Evolutionary conservation across 1,140 invertebrate species (phyloP), one percentile per base, ranked within the genome.

Genomic region (Sycobia sp.): DNA sequence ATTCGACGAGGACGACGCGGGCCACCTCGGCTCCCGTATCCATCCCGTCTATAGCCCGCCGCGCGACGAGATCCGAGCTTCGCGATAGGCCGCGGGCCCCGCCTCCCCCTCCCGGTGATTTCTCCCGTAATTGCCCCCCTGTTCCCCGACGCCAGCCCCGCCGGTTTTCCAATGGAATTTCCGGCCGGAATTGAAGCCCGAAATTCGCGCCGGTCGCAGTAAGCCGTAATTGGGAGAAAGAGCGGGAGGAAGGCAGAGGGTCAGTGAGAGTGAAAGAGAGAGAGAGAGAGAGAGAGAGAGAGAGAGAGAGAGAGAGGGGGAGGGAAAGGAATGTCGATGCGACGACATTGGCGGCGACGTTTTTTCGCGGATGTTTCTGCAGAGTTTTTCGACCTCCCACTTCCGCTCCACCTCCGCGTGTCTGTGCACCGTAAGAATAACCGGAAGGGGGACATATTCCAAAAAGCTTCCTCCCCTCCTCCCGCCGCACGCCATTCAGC

Each of bases 101-200:
- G 18, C 38, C 8, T 11, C 29, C 4, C 29, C 5, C 29, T n/a
- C n/a, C 7, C 13, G n/a, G 44, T n/a, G 29, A 49, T 58, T n/a
- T 58, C 34, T 58, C 36, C 10, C 23, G 44, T 38, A 39, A 59
- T 59, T 59, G 56, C 23, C n/a, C n/a, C 3, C 3, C 25, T 16
- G 47, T 4, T 14, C 11, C 2, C 46, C 18, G 11, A 32, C 11
- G 5, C 29, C n/a, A n/a, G n/a, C 29, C 11, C 29, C 29, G 50
- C 29, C 18, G 20, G 50, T n/a, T n/a, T n/a, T n/a, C 27, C 44
- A 50, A 51, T 32, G 47, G 38, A 41, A 43, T 32, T 29, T 39
- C 57, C 38, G 10, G 1, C 4, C 4, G 44, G 47, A 49, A 50
- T 60, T 60, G 57, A 43, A 50, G 47, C n/a, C 34, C 36, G 36